phyloP scores from a whole-genome alignment of 2,797 vertebrate genomes.

The Emydoidea blandingii region DNA sequence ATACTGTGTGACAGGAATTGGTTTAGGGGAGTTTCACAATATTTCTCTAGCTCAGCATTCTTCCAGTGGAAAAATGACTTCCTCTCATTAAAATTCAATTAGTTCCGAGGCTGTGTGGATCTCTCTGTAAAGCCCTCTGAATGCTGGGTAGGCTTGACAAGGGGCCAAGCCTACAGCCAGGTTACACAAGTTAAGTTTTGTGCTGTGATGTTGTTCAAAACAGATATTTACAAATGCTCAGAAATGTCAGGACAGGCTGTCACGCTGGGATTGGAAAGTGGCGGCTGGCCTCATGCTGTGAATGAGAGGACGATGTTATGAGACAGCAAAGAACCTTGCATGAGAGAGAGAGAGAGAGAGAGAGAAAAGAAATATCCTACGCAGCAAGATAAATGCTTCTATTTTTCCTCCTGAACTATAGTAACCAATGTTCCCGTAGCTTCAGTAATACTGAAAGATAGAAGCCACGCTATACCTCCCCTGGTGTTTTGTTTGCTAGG shows the following conservation, averaged over 20 bases:
- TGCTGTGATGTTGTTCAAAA: neutral
- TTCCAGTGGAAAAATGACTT: slow-evolving; percentile 70
- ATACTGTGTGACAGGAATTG: neutral
- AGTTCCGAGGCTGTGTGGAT: slow-evolving; percentile 61
- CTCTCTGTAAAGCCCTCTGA: neutral
- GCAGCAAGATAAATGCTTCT: neutral
- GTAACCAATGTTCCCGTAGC: neutral
- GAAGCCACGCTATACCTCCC: neutral
- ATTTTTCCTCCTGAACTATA: neutral
- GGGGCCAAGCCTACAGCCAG: slow-evolving; percentile 63
- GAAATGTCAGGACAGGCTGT: neutral
- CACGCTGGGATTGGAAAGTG: neutral
- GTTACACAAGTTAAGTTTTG: neutral
- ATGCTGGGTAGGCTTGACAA: slow-evolving; percentile 63
- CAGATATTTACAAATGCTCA: neutral
- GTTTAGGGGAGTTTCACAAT: neutral
- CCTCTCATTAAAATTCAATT: slow-evolving; percentile 77
- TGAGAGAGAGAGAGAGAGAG: neutral
- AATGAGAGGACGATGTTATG: neutral
- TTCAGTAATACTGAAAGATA: neutral
- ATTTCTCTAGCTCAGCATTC: slow-evolving; percentile 26
- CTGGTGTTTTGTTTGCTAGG: neutral
- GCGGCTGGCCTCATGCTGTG: slow-evolving; percentile 12
- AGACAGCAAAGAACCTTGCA: neutral
- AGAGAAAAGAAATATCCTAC: neutral